phyloP scores from a whole-genome alignment of 2,888 invertebrate genomes.

The Kuschelorhynchus macadamiae region DNA sequence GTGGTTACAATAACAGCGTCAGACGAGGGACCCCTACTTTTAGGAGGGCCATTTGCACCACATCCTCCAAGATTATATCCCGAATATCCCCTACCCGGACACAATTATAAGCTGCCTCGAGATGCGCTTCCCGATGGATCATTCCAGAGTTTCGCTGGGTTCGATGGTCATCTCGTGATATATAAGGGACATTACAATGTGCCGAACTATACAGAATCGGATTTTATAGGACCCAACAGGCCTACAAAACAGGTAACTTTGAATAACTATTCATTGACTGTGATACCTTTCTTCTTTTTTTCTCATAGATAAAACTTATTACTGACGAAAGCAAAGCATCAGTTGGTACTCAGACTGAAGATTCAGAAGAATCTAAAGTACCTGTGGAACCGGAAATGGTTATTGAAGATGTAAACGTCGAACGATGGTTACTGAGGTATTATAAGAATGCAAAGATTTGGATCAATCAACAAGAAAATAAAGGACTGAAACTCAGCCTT shows the following conservation, averaged over 20 bases:
- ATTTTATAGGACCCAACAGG: slow-evolving; percentile 62
- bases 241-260: slow-evolving; percentile 54
- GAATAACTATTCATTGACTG: neutral
- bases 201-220: slow-evolving; percentile 71
- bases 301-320: slow-evolving; percentile 54
- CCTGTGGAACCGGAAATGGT: neutral
- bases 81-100: slow-evolving; percentile 63
- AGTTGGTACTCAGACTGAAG: slow-evolving; percentile 36
- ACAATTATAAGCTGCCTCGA: slow-evolving; percentile 61
- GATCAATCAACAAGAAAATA: slow-evolving; percentile 84
- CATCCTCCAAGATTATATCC: slow-evolving; percentile 59
- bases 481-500: slow-evolving; percentile 78
- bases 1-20: slow-evolving; percentile 85
- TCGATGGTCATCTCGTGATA: slow-evolving; percentile 63
- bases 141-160: slow-evolving; percentile 63
- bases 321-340: slow-evolving; percentile 57
- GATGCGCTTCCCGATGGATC: slow-evolving; percentile 58
- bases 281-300: neutral
- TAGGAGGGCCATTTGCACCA: slow-evolving; percentile 78
- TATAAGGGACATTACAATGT: slow-evolving; percentile 80
- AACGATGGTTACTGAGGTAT: slow-evolving; percentile 26
- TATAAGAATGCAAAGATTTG: slow-evolving; percentile 69
- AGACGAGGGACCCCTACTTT: slow-evolving; percentile 77
- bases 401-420: slow-evolving; percentile 11
- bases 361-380: neutral